Evolutionary conservation across 2,888 invertebrate genomes (phyloP).

Genomic region (Chouioia cunea): DNA sequence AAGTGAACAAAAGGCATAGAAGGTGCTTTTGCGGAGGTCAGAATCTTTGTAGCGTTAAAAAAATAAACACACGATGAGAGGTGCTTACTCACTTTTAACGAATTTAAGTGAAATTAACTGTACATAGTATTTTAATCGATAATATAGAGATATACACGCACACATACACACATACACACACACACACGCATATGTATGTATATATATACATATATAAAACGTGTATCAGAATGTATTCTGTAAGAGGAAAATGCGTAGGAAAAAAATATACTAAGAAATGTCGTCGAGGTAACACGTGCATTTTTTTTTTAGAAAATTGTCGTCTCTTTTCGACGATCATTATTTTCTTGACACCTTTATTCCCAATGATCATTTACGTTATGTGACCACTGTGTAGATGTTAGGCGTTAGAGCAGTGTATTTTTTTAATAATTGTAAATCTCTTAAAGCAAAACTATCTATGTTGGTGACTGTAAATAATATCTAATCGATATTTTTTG

Average conservation of each 20-base stretch:
- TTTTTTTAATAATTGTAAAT: constrained; percentile 47
- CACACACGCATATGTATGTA: too few relatives aligned
- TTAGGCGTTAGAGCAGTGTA: constrained; percentile 36
- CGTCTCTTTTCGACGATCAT: constrained; percentile 16
- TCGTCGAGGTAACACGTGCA: constrained; percentile 35
- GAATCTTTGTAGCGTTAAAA: constrained; percentile 33
- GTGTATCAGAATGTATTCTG: constrained; percentile 46
- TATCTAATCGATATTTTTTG: constrained; percentile 41
- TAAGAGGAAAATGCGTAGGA: constrained; percentile 3
- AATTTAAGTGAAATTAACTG: constrained; percentile 43
- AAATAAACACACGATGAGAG: constrained; percentile 11
- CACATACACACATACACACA: too few relatives aligned
- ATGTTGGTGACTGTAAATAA: constrained; percentile 50
- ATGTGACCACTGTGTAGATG: constrained; percentile 21
- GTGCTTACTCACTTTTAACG: constrained; percentile 38
- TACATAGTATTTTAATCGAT: constrained; percentile 49
- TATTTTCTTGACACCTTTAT: constrained; percentile 8
- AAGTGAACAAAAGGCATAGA: constrained; percentile 16
- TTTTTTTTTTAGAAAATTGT: background rate
- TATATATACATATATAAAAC: constrained; percentile 15
- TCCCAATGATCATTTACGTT: constrained; percentile 25
- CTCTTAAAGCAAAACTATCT: constrained; percentile 38
- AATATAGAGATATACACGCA: too few relatives aligned
- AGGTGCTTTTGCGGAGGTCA: constrained; percentile 40
- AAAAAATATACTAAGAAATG: constrained; percentile 17